Base-by-base conservation (phyloP, 2,888 invertebrate genomes). In the Muschampia plurimacula region DNA sequence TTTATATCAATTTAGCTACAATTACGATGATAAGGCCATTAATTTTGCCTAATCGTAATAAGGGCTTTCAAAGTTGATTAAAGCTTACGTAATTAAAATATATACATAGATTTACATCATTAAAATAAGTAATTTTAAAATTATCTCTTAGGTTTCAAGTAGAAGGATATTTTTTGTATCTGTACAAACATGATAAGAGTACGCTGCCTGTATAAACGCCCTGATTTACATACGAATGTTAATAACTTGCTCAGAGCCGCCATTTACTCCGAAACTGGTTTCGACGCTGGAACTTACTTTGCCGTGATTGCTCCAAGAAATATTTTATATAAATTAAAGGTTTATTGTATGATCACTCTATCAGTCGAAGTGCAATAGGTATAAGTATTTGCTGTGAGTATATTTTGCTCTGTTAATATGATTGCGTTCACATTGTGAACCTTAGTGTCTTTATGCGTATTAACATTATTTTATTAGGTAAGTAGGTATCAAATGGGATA, bases 221-320 rank as follows among this genome's bases (percentile, higher is more conserved):
- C 88, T 87, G 86, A 92, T 91, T 92, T 90, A 88, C 92, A 92
- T 92, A 90, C 89, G 84, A 92, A 92, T 91, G 89, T 87, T 90
- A 87, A 91, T 91, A 91, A 89, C 89, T 89, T 87, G 87, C 86
- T 84, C 39, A 15, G 22, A 70, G 59, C 49, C 46, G 44, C 10
- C 63, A 22, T 84, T 83, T 82, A 77, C 77, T 75, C 66, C 1
- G 52, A 15, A 70, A 84, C 84, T 81, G 83, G 84, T 86, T 85
- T 79, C 60, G 69, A 74, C 75, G 76, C 67, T 74, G 76, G 70
- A 69, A 10, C 55, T 36, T 46, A 36, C 57, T 44, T 57, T n/a
- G 41, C 57, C 46, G 10, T 41, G 65, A 70, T 65, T 15, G 41
- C 7, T 64, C 65, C 46, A 15, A 67, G n/a, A 67, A 12, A 28